Percentiles rank a stretch among this genome's conserved stretches.
These are phyloP conservation scores for Chondrilla cf. caribensis DNA, from an alignment of 37 sponge, comb jelly and placozoan species.

Conservation along the genomic window DNA sequence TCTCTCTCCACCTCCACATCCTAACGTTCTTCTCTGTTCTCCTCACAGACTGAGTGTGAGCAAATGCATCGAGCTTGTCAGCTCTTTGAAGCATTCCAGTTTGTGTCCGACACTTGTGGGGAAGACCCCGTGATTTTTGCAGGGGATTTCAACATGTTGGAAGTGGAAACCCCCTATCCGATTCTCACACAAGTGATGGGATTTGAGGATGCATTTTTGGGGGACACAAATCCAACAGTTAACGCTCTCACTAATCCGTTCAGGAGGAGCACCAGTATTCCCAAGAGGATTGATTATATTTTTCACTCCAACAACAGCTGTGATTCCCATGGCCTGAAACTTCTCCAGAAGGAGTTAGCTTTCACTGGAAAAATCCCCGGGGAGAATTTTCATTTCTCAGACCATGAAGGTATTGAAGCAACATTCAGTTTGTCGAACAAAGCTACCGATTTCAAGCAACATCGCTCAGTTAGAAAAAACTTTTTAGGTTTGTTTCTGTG, in stretches of 20 bases:
- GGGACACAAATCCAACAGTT: constrained; percentile 45
- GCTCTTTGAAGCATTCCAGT: constrained; percentile 55
- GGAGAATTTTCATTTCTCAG: constrained; percentile 67
- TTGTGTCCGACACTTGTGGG: constrained; percentile 48
- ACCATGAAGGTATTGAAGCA: constrained; percentile 75
- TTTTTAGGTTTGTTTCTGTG: not conserved
- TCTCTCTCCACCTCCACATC: constrained; percentile 6
- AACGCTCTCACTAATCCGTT: constrained; percentile 46
- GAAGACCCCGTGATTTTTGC: constrained; percentile 48
- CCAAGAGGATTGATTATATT: constrained; percentile 70
- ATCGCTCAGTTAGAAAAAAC: not conserved
- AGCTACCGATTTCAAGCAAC: not conserved
- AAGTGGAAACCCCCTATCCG: constrained; percentile 38
- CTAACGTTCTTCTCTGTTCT: constrained; percentile 26
- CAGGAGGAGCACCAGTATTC: constrained; percentile 28
- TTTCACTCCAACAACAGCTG: constrained; percentile 32
- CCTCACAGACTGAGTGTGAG: not conserved
- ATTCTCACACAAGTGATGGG: constrained; percentile 51
- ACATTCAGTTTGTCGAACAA: not conserved
- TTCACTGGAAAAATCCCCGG: constrained; percentile 61
- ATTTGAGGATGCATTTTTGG: constrained; percentile 40
- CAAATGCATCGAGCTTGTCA: constrained; percentile 30
- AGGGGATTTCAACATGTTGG: constrained; percentile 74
- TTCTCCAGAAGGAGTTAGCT: constrained; percentile 21
- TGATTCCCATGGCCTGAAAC: not conserved